Evolutionary conservation across 1,140 invertebrate species (phyloP).

Genomic region (Drepana arcuata): DNA sequence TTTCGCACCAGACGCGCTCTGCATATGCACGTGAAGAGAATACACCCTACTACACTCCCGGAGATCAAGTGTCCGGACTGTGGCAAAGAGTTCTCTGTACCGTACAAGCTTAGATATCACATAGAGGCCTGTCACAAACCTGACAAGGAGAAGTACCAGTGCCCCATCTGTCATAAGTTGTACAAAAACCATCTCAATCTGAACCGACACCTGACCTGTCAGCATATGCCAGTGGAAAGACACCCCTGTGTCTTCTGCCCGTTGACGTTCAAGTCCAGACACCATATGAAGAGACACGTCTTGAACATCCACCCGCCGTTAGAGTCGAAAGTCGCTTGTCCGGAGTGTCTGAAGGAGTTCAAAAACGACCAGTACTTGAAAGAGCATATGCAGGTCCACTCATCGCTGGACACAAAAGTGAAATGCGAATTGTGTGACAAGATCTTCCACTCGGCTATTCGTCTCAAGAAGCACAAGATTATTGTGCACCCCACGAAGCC

Average conservation of each 20-base stretch:
- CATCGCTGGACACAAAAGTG: constrained; percentile 45
- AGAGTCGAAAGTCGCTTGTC: constrained; percentile 58
- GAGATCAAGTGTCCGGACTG: constrained; percentile 55
- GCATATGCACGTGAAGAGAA: constrained; percentile 50
- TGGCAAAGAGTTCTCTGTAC: constrained; percentile 48
- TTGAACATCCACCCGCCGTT: constrained; percentile 58
- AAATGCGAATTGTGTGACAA: constrained; percentile 61
- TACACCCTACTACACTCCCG: constrained; percentile 47
- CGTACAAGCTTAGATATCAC: constrained; percentile 53
- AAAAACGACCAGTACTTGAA: constrained; percentile 62
- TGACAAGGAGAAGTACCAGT: constrained; percentile 49
- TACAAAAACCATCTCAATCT: constrained; percentile 54
- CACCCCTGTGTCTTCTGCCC: constrained; percentile 57
- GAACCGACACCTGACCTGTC: constrained; percentile 48
- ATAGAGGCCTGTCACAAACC: constrained; percentile 37
- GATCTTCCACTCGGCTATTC: constrained; percentile 49
- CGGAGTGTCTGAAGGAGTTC: constrained; percentile 57
- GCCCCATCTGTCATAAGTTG: constrained; percentile 47
- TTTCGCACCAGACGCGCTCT: constrained; percentile 46
- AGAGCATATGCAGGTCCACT: constrained; percentile 61
- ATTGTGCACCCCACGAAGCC: constrained; percentile 58
- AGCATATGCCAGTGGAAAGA: constrained; percentile 43
- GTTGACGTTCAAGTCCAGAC: constrained; percentile 54
- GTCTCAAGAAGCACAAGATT: constrained; percentile 60
- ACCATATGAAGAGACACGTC: constrained; percentile 58